Base-by-base conservation (phyloP, 2,113 vertebrate genomes). In the Xiphophorus couchianus region DNA sequence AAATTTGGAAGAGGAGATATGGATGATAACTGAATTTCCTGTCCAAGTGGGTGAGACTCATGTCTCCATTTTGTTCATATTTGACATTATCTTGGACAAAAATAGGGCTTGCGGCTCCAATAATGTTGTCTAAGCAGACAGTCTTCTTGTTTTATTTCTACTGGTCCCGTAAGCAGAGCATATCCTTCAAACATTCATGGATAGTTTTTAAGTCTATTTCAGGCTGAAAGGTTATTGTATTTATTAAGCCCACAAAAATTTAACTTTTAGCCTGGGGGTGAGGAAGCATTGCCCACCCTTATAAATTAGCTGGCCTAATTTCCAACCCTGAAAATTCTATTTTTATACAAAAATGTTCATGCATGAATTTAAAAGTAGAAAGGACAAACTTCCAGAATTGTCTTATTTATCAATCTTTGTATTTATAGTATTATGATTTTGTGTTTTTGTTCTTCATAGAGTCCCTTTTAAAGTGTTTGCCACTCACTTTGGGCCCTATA, bases 1-100 rank as follows among this genome's bases (percentile, higher is more conserved):
- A 80, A 87, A 90, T 88, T 86, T 83, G 79, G 74, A 78, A 83
- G 67, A 31, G 70, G 73, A 74, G 64, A 85, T 77, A 69, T 78
- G 64, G 39, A 71, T 51, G 51, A 75, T 65, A 82, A 86, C 72
- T 77, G 51, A 58, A 77, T 87, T 85, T 84, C 1, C 73, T 62
- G 19, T 69, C 30, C 19, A 39, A 71, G 29, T 83, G 69, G 15
- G 33, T 62, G n/a, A 69, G 69, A 75, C 60, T 61, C 62, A 28
- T 73, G 62, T 69, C 30, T 29, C 62, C 60, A 19, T 42, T 27
- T 68, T 62, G 31, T 62, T 69, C 51, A 58, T 62, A 44, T 48
- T 71, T 62, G 58, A 19, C 51, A 64, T 48, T 17, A 33, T 83
- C 71, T 78, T 54, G 48, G 62, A 37, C 17, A 62, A 54, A 79